phyloP scores from a whole-genome alignment of 1,140 invertebrate species.

The Fopius arisanus region DNA sequence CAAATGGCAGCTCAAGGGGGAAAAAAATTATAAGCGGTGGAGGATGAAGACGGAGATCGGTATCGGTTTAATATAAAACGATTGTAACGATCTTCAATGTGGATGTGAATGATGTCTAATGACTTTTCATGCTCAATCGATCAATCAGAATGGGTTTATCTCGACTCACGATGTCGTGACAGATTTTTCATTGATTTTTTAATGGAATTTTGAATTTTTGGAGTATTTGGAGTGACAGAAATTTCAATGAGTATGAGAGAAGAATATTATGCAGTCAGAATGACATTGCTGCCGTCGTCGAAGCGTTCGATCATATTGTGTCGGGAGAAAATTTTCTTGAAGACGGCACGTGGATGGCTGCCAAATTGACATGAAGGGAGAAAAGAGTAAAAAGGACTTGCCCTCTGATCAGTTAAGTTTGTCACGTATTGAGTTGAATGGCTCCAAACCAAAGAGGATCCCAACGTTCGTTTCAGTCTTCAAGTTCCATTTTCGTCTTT shows the following conservation, averaged over 20 bases:
- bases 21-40: conserved; percentile 1
- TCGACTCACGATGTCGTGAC: too few species aligned
- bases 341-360: neutral
- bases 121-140: neutral
- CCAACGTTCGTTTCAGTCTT: neutral
- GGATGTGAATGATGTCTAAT: conserved; percentile 35
- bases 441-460: neutral
- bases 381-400: neutral
- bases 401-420: conserved; percentile 30
- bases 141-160: too few species aligned
- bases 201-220: too few species aligned
- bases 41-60: conserved; percentile 23
- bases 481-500: neutral
- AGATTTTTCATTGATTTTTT: too few species aligned
- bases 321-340: neutral
- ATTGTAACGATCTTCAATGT: conserved; percentile 47
- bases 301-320: neutral
- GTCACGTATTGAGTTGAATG: conserved; percentile 25
- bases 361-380: conserved; percentile 19
- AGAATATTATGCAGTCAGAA: neutral
- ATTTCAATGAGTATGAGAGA: too few species aligned
- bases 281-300: neutral
- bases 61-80: conserved; percentile 50
- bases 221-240: too few species aligned
- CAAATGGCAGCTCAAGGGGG: conserved; percentile 23